Base-by-base conservation (phyloP, 2,113 vertebrate species). In the Malurus elegans region DNA sequence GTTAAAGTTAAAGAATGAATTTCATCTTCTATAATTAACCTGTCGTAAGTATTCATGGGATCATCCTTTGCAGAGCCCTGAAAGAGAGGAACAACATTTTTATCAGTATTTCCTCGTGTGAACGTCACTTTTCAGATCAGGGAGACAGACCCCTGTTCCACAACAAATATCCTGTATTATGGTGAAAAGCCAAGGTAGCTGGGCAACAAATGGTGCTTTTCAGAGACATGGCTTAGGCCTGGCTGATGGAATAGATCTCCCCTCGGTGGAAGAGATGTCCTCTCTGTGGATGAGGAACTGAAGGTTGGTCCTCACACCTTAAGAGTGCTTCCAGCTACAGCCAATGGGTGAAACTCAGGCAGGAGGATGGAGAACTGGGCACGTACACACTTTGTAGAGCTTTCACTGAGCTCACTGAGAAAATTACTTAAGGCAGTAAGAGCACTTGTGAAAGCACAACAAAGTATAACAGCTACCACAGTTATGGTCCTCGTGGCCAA, bases 11-110 rank as follows among this genome's bases (percentile, higher is more conserved):
- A 79, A 62, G 93, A 86, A 89, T 95, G 16, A 23, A 97, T 95
- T 89, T 97, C 96, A 73, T 97, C 97, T 91, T 97, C 96, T 32
- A 91, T 92, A 64, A 45, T 70, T 31, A 96, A 57, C 25, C 16
- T 89, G 80, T 94, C 78, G 0, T 71, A 92, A 66, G 38, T 24
- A n/a, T 73, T 84, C 83, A 82, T 3, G 29, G 65, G 79, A 21
- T 96, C 96, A 31, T 97, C 94, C 78, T 94, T 96, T 14, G 90
- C 40, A 84, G 23, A 76, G 51, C n/a, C 79, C 96, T 97, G 92
- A 71, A 95, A 95, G 76, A 91, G 32, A 96, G 53, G 1, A 90
- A 72, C 29, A 83, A 57, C 7, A 24, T 54, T 47, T 86, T 93
- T 36, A 78, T 38, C 11, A 36, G 23, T 2, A 4, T 19, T 84